Percentiles rank a stretch among this genome's conserved stretches.
Evolutionary conservation across 2,888 invertebrate genomes (phyloP).

Genomic region (Limenitis camilla): DNA sequence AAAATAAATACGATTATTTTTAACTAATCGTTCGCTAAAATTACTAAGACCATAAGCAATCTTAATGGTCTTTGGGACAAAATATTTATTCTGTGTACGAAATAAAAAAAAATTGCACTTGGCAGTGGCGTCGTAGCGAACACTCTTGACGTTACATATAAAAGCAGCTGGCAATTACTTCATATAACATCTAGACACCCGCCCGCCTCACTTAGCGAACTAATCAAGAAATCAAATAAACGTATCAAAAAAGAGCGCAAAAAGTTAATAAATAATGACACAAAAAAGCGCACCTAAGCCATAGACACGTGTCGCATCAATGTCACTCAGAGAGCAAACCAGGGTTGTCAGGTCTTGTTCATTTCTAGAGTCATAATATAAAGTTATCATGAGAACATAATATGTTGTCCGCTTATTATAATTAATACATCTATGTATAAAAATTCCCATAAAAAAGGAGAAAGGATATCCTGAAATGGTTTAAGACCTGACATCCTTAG

Average conservation of each 20-base stretch:
- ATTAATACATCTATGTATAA: no score
- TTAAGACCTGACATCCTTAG: constrained; percentile 1
- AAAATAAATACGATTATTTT: constrained; percentile 12
- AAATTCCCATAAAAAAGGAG: not conserved
- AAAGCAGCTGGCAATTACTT: constrained; percentile 72
- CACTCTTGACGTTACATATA: constrained; percentile 58
- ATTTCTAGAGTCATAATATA: not conserved
- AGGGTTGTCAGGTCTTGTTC: not conserved
- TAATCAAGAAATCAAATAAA: constrained; percentile 25
- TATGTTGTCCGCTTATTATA: no score
- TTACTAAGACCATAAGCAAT: constrained; percentile 58
- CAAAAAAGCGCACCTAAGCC: constrained; percentile 12
- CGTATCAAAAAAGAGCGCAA: constrained; percentile 22
- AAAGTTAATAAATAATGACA: constrained; percentile 23
- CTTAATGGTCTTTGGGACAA: constrained; percentile 40
- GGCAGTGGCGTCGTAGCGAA: constrained; percentile 70
- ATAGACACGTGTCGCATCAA: constrained; percentile 1
- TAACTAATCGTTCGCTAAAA: constrained; percentile 25
- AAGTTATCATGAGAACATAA: no score
- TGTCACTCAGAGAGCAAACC: constrained; percentile 8
- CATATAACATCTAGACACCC: constrained; percentile 61
- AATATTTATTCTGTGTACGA: constrained; percentile 53
- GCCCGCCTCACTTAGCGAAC: constrained; percentile 41
- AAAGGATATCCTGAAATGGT: not conserved
- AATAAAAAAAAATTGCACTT: constrained; percentile 64